A percentile compares a stretch with the other conserved stretches of the same genome.
Evolutionary conservation across 2,888 invertebrate species (phyloP).

Genomic region (Oscheius sp.): DNA sequence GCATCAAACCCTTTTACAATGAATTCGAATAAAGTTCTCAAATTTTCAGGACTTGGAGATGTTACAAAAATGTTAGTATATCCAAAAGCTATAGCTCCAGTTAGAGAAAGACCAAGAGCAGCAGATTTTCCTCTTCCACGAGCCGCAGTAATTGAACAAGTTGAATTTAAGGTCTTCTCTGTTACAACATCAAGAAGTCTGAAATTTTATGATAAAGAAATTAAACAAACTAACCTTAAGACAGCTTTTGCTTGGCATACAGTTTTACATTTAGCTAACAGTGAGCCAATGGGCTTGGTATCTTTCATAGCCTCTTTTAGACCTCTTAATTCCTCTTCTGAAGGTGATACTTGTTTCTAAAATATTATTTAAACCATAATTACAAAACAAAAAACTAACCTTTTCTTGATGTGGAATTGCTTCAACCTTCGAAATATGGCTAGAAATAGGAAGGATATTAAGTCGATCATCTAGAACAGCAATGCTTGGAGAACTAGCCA

Average conservation of each 20-base stretch:
- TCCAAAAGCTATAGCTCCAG: constrained; percentile 75
- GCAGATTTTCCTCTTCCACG: constrained; percentile 96
- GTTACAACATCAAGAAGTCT: constrained; percentile 93
- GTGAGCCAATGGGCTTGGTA: constrained; percentile 87
- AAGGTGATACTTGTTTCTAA: background rate
- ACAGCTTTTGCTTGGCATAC: constrained; percentile 55
- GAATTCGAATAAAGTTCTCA: constrained; percentile 96
- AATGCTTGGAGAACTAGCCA: constrained; percentile 80
- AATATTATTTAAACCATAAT: background rate
- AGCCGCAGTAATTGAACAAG: constrained; percentile 92
- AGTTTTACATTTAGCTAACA: constrained; percentile 89
- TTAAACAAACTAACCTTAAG: constrained; percentile 30
- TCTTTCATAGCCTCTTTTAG: constrained; percentile 85
- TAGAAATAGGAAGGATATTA: constrained; percentile 88
- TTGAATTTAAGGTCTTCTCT: constrained; percentile 86
- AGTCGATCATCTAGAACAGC: constrained; percentile 93
- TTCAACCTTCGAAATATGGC: constrained; percentile 83
- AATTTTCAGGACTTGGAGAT: constrained; percentile 95
- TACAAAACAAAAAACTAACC: constrained; percentile 24
- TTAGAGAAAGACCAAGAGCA: constrained; percentile 89
- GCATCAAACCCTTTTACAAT: constrained; percentile 88
- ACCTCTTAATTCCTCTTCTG: constrained; percentile 78
- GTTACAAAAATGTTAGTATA: constrained; percentile 96
- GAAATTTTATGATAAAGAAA: constrained; percentile 10
- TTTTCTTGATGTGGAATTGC: constrained; percentile 36